A percentile compares a stretch with the other conserved stretches of the same genome.
These are phyloP conservation scores for Calephelis perditalis DNA, from an alignment of 2,888 invertebrate species.

Conservation along the genomic window DNA sequence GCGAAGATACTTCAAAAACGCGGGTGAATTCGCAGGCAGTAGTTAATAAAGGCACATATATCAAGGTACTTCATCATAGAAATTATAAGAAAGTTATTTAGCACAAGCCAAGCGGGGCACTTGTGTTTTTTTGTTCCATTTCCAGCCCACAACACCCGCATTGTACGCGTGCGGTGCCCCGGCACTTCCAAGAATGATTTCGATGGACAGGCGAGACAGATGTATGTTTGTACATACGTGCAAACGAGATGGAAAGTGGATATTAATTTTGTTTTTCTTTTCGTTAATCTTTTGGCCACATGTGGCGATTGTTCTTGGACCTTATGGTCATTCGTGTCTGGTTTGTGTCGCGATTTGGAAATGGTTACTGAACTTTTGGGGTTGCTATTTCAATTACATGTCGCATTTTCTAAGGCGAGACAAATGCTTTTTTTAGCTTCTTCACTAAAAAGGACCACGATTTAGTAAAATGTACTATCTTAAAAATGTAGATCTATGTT, in stretches of 20 bases:
- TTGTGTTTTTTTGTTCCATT: slow-evolving; percentile 58
- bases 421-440: too few relatives aligned
- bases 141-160: slow-evolving; percentile 72
- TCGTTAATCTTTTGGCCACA: slow-evolving; percentile 72
- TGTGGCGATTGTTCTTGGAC: slow-evolving; percentile 76
- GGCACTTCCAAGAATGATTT: slow-evolving; percentile 74
- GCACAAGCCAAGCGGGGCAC: slow-evolving; percentile 46
- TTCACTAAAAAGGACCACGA: too few relatives aligned
- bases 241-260: slow-evolving; percentile 40
- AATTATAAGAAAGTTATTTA: slow-evolving; percentile 51
- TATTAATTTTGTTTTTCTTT: slow-evolving; percentile 72
- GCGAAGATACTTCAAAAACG: too few relatives aligned
- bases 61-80: slow-evolving; percentile 32
- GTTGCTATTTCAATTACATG: slow-evolving; percentile 64
- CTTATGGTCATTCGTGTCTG: slow-evolving; percentile 67
- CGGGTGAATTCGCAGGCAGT: too few relatives aligned
- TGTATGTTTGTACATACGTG: slow-evolving; percentile 24
- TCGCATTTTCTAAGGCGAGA: too few relatives aligned
- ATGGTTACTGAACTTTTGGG: slow-evolving; percentile 60
- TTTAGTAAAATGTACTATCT: too few relatives aligned
- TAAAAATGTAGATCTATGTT: too few relatives aligned
- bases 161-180: slow-evolving; percentile 66
- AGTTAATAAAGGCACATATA: not conserved
- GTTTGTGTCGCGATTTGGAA: slow-evolving; percentile 38
- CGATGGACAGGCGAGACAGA: slow-evolving; percentile 48